Base-by-base conservation (phyloP, 2,888 invertebrate genomes). In the Trachelus stipa region DNA sequence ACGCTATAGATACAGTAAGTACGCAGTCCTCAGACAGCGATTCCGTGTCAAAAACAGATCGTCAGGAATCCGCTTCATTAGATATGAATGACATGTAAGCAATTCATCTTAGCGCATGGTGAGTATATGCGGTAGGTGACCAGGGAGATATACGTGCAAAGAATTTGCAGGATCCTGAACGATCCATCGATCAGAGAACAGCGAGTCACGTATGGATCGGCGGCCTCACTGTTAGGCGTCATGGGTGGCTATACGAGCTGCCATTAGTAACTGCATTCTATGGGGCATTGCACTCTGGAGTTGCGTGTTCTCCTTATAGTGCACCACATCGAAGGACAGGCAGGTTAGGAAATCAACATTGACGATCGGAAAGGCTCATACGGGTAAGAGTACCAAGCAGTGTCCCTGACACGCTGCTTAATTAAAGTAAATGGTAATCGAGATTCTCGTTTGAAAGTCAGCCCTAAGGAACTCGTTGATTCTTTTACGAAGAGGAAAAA, bases 171-270 rank as follows among this genome's bases (percentile, higher is more conserved):
- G 74, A 74, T 34, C 75, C 71, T n/a, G 77, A 80, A 83, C 81
- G 86, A 86, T 84, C 85, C 82, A 85, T 86, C 83, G 85, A 87
- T 86, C 85, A 77, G 73, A 77, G 80, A 84, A 83, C 81, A 81
- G 81, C 82, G 81, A 83, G 84, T 83, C 86, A 86, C 86, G 85
- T 87, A 82, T 82, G 77, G 73, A 78, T 68, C 31, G 77, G 79
- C 74, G 76, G 69, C 77, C 78, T 78, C 73, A 73, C 76, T 79
- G 81, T 80, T 80, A 81, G 82, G 81, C 82, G 80, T 82, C 84
- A 80, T 85, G 85, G 83, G 82, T 84, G 84, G 85, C 81, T 83
- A 83, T 83, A 85, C 84, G 84, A 82, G 83, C 82, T 81, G 83
- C 81, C 78, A 81, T 81, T 76, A 80, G 82, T 80, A 84, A 83